phyloP scores from a whole-genome alignment of 2,888 invertebrate species.

The Cyaniris semiargus region DNA sequence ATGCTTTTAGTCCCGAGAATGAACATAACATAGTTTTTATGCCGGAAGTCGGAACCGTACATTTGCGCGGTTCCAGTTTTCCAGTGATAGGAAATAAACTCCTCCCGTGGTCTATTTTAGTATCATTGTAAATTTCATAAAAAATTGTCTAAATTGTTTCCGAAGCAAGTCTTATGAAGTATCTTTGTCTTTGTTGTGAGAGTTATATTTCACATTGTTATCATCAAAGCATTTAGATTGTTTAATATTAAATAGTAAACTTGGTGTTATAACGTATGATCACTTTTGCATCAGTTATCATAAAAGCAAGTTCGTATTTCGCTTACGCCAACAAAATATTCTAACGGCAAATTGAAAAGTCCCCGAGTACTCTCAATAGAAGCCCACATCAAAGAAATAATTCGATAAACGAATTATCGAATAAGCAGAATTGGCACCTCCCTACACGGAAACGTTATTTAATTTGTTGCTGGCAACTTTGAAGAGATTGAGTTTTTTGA shows the following conservation, averaged over 20 bases:
- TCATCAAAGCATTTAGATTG: background rate
- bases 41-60: background rate
- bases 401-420: conserved; percentile 69
- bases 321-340: conserved; percentile 56
- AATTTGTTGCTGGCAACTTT: conserved; percentile 46
- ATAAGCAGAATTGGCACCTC: conserved; percentile 64
- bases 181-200: background rate
- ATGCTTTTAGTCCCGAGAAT: background rate
- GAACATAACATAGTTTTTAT: background rate
- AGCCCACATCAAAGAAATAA: conserved; percentile 70
- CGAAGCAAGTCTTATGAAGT: no score
- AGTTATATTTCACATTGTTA: background rate
- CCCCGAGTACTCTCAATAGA: conserved; percentile 64
- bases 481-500: background rate
- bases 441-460: conserved; percentile 64
- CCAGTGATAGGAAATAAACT: no score
- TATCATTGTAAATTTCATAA: no score
- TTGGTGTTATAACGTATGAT: no score
- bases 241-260: background rate
- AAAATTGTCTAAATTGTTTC: no score
- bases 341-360: conserved; percentile 71
- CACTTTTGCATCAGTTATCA: background rate
- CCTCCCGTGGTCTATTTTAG: no score
- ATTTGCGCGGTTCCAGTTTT: background rate
- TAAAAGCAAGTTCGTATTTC: conserved; percentile 47